phyloP scores from a whole-genome alignment of 1,140 invertebrate genomes.

The Harpegnathos saltator region DNA sequence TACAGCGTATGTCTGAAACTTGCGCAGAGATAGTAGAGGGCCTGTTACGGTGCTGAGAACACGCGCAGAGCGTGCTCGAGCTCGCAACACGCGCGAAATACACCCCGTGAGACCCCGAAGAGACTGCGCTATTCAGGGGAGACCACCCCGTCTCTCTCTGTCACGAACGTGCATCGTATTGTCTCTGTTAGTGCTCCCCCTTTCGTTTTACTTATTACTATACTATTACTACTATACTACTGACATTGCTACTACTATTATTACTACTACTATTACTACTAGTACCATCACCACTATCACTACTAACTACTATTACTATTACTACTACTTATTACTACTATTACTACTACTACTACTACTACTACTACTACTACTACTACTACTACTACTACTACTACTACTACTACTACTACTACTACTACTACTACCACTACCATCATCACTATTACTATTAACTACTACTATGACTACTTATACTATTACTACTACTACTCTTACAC shows the following conservation, averaged over 20 bases:
- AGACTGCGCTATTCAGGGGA: constrained; percentile 18
- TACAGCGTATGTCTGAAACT: constrained; percentile 41
- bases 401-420: too few relatives aligned
- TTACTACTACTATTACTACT: too few relatives aligned
- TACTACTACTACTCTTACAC: constrained; percentile 36
- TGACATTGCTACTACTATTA: too few relatives aligned
- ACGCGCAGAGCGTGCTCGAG: background rate
- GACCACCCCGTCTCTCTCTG: constrained; percentile 27
- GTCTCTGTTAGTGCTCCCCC: constrained; percentile 49
- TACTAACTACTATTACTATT: too few relatives aligned
- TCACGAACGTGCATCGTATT: constrained; percentile 41
- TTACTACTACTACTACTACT: too few relatives aligned
- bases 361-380: background rate
- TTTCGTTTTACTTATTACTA: constrained; percentile 43
- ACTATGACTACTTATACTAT: too few relatives aligned
- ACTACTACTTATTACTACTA: too few relatives aligned
- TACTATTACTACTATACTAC: constrained; percentile 18
- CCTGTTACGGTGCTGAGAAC: constrained; percentile 25
- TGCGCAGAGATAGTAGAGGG: constrained; percentile 33
- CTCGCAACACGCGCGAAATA: constrained; percentile 15
- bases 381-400: constrained; percentile 38
- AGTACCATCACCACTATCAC: too few relatives aligned
- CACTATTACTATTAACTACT: too few relatives aligned
- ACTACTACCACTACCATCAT: too few relatives aligned
- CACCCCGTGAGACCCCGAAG: background rate